Evolutionary conservation across 2,113 vertebrate genomes (phyloP).

Genomic region (Corvus moneduloides): DNA sequence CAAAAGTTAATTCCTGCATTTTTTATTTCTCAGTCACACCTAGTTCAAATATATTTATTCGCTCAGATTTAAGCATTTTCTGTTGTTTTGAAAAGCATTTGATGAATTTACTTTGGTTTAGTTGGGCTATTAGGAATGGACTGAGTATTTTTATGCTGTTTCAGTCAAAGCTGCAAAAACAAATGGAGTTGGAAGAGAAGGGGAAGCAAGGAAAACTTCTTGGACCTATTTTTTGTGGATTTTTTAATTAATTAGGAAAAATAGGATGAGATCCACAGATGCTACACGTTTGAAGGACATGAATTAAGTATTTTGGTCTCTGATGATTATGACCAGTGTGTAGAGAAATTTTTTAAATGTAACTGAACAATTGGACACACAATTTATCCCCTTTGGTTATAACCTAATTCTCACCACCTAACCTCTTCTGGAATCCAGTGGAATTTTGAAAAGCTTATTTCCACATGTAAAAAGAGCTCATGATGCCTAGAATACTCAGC

Average conservation of each 20-base stretch:
- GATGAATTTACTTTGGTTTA: neutral
- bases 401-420: neutral
- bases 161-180: neutral
- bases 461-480: neutral
- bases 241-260: neutral
- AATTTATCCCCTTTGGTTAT: neutral
- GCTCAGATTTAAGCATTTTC: neutral
- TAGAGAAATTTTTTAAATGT: neutral
- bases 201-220: neutral
- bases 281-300: neutral
- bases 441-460: neutral
- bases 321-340: neutral
- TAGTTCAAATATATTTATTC: neutral
- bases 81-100: neutral
- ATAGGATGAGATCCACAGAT: neutral
- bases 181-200: neutral
- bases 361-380: neutral
- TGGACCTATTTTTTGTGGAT: neutral
- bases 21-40: neutral
- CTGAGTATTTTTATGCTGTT: neutral
- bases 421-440: neutral
- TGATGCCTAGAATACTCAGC: neutral
- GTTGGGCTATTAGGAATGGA: neutral
- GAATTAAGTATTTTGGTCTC: neutral
- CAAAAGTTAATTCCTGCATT: neutral